Base-by-base conservation (phyloP, 2,888 invertebrate species). In the Dasypolia templi region DNA sequence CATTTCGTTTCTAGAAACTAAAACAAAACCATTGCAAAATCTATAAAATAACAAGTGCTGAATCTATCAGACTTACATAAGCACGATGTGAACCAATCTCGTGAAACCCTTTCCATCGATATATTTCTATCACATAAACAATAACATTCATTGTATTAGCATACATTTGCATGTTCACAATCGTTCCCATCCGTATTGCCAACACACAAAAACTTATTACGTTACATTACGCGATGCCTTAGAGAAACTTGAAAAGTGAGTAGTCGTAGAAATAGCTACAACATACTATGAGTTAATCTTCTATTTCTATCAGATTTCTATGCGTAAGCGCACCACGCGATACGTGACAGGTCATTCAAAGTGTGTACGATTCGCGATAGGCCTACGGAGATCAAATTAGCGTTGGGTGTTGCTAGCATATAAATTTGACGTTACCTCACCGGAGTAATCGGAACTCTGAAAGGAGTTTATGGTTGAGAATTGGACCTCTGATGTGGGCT, bases 301-400 rank as follows among this genome's bases (percentile, higher is more conserved):
- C 72, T 75, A 75, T 77, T 83, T 76, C 69, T 75, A 81, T 73
- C 55, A 64, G 63, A 79, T 87, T 86, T 85, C 86, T 79, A 84
- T 86, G 87, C 84, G 79, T 14, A 49, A 46, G 42, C 77, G 72
- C 82, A 78, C 71, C 26, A 55, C 14, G 42, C 22, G 49, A 68
- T 75, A 84, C 86, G 86, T 86, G 84, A 81, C 77, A 71, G 76
- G 77, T 67, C 70, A 80, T 83, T 85, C 87, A 22, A 79, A 74
- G 62, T 74, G 75, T 75, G 79, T 77, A 63, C 51, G 58, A 68
- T 66, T 58, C 74, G 68, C 82, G 72, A 68, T 82, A 79, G 75
- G 85, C 83, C 82, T 85, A 73, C 62, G 67, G 82, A 87, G 86
- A 86, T 86, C 84, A 87, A 87, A 84, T 84, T 87, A 82, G 72